Conservation (phyloP, 2,113 vertebrate genomes). For the Anguilla japonica region DNA sequence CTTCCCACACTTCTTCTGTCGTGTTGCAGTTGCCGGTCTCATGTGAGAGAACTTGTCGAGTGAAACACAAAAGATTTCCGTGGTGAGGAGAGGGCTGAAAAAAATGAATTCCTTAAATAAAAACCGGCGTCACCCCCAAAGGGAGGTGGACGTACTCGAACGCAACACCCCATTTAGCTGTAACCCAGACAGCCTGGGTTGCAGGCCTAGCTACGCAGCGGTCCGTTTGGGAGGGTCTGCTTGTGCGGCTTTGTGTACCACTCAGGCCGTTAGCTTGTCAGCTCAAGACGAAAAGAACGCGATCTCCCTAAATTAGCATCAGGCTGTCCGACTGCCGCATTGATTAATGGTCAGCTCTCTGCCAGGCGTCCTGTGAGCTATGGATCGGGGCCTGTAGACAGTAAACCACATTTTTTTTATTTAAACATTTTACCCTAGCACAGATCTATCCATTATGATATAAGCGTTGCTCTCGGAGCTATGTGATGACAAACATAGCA, state of each 20-base stretch:
- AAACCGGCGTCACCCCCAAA: background rate
- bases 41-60: background rate
- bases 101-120: background rate
- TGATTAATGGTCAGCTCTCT: background rate
- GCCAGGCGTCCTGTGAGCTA: background rate
- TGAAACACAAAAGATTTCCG: background rate
- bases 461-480: no score
- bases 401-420: background rate
- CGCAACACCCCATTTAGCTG: conserved; percentile 1
- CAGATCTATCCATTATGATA: no score
- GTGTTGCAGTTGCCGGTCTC: background rate
- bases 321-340: background rate
- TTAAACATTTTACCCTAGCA: background rate
- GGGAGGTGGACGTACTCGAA: background rate
- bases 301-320: background rate
- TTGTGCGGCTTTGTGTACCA: background rate
- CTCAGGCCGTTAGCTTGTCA: background rate
- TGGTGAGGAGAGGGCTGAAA: background rate
- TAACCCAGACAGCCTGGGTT: background rate
- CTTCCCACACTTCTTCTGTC: no score
- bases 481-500: no score
- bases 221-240: background rate
- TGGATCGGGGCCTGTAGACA: background rate
- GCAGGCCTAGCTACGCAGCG: background rate
- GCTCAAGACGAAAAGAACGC: background rate